phyloP scores from a whole-genome alignment of 2,888 invertebrate genomes.

The Pharmacophagus antenor region DNA sequence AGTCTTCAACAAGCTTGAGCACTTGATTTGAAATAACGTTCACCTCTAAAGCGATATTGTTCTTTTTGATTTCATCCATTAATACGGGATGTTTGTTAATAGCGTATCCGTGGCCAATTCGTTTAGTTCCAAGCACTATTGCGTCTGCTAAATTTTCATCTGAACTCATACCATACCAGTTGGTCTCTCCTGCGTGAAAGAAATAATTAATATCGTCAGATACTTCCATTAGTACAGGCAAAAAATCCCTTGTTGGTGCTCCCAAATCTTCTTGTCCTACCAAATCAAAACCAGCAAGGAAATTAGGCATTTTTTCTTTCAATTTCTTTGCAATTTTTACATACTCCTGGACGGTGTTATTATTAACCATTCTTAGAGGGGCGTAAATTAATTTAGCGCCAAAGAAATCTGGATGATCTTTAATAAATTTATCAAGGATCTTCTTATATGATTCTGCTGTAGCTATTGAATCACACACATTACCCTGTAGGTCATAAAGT shows the following conservation, averaged over 20 bases:
- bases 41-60: slow-evolving; percentile 86
- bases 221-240: slow-evolving; percentile 73
- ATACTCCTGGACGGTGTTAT: slow-evolving; percentile 65
- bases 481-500: slow-evolving; percentile 85
- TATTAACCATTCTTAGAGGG: slow-evolving; percentile 75
- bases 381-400: slow-evolving; percentile 87
- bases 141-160: slow-evolving; percentile 90
- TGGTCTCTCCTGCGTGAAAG: slow-evolving; percentile 91
- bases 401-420: slow-evolving; percentile 82
- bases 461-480: slow-evolving; percentile 70
- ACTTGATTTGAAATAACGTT: slow-evolving; percentile 91
- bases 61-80: slow-evolving; percentile 78
- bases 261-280: slow-evolving; percentile 91
- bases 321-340: slow-evolving; percentile 64
- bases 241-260: slow-evolving; percentile 79
- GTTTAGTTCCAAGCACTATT: slow-evolving; percentile 84
- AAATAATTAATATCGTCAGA: slow-evolving; percentile 82
- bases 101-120: slow-evolving; percentile 90
- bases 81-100: slow-evolving; percentile 86
- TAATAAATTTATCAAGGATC: slow-evolving; percentile 78
- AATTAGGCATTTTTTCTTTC: slow-evolving; percentile 81
- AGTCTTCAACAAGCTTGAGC: slow-evolving; percentile 84
- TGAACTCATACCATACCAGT: slow-evolving; percentile 83
- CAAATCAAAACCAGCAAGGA: slow-evolving; percentile 90
- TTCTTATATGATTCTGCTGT: slow-evolving; percentile 80